A percentile compares a stretch with the other conserved stretches of the same genome.
Conservation (phyloP, 2,797 vertebrate species). For the Rhinoraja longicauda region DNA sequence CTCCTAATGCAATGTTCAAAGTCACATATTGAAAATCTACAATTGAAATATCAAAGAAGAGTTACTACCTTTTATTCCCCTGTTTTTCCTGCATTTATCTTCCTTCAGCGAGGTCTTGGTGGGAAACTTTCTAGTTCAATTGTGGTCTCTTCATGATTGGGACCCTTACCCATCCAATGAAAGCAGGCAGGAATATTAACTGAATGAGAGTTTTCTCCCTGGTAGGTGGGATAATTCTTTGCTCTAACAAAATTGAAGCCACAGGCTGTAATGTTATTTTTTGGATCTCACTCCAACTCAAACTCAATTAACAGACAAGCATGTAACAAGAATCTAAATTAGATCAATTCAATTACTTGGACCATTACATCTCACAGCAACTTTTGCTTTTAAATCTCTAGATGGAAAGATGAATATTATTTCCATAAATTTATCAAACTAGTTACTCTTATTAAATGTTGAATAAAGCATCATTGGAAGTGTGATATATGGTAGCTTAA, state of each 20-base stretch:
- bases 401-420: background rate
- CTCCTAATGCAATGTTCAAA: background rate
- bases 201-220: background rate
- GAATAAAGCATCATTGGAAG: background rate
- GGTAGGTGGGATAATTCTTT: too few relatives aligned
- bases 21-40: background rate
- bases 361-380: background rate
- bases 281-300: background rate
- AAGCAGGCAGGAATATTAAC: background rate
- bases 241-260: background rate
- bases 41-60: background rate
- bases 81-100: background rate
- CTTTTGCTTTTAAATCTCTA: background rate
- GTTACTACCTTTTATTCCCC: background rate
- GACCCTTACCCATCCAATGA: background rate
- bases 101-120: background rate
- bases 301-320: background rate
- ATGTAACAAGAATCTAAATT: background rate
- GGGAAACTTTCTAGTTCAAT: background rate
- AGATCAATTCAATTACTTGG: too few relatives aligned
- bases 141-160: background rate
- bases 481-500: background rate
- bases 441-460: background rate
- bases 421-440: background rate
- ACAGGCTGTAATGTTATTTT: background rate